Conservation (phyloP, 2,888 invertebrate genomes). For the Cordilura impudica region DNA sequence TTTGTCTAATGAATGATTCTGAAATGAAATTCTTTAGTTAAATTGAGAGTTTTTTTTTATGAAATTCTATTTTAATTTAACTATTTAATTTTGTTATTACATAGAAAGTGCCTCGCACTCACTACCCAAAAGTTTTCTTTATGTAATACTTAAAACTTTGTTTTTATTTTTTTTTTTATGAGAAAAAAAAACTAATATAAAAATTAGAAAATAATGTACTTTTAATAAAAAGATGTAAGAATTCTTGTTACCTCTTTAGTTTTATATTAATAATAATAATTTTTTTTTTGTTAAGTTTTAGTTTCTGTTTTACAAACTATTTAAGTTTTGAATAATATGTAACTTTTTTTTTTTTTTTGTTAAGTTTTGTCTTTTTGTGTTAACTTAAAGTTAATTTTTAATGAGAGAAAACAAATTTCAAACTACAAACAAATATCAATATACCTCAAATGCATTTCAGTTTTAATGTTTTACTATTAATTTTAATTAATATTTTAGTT, state of each 20-base stretch:
- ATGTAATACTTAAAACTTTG: background rate
- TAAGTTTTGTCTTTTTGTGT: conserved; percentile 62
- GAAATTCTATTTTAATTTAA: too few species aligned
- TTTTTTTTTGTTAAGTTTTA: conserved; percentile 61
- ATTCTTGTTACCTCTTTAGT: conserved; percentile 60
- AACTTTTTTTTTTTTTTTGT: conserved; percentile 47
- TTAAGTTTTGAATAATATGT: conserved; percentile 39
- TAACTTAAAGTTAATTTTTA: conserved; percentile 60
- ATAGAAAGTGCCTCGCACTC: too few species aligned
- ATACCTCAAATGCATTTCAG: conserved; percentile 78
- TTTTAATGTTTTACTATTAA: conserved; percentile 73
- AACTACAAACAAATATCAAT: conserved; percentile 77
- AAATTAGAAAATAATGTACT: background rate
- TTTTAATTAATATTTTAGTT: conserved; percentile 48
- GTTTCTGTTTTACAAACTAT: conserved; percentile 52
- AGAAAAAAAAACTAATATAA: background rate
- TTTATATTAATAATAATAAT: conserved; percentile 30
- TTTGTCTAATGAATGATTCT: too few species aligned
- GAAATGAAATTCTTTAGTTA: too few species aligned
- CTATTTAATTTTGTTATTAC: too few species aligned
- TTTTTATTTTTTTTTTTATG: background rate
- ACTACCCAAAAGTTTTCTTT: too few species aligned
- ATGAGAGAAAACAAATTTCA: conserved; percentile 47
- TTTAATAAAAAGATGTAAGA: conserved; percentile 38
- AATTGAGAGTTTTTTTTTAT: too few species aligned